Evolutionary conservation across 2,888 invertebrate species (phyloP).

Genomic region (Mimumesa dahlbomi): DNA sequence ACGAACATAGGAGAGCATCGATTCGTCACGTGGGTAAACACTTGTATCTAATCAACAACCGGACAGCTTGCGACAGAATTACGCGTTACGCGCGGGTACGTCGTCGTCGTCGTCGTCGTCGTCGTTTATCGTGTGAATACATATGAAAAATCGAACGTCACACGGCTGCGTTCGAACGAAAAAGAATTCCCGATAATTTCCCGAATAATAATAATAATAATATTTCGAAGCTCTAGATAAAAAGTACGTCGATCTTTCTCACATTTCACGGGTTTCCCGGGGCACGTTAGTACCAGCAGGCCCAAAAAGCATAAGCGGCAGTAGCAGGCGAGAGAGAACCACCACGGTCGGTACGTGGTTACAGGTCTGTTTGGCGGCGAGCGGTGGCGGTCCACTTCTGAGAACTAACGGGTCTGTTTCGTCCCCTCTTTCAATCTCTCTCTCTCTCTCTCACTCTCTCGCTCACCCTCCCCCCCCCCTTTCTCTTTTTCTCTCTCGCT

Average conservation of each 20-base stretch:
- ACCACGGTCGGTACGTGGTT: slow-evolving; percentile 66
- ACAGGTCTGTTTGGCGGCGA: slow-evolving; percentile 77
- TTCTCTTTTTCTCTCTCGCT: slow-evolving; percentile 22
- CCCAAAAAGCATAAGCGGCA: slow-evolving; percentile 36
- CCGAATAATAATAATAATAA: no score
- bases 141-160: slow-evolving; percentile 12
- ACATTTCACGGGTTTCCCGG: slow-evolving; percentile 31
- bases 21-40: slow-evolving; percentile 50
- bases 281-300: slow-evolving; percentile 38
- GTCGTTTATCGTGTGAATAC: slow-evolving; percentile 30
- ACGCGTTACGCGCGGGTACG: slow-evolving; percentile 7
- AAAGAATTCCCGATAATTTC: background rate
- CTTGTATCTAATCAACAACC: slow-evolving; percentile 52
- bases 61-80: slow-evolving; percentile 47
- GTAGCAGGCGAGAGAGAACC: slow-evolving; percentile 48
- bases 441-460: slow-evolving; percentile 14
- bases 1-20: slow-evolving; percentile 48
- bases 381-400: slow-evolving; percentile 74
- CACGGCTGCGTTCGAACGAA: no score
- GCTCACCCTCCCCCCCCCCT: slow-evolving; percentile 6
- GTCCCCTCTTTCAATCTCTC: slow-evolving; percentile 33
- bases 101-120: no score
- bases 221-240: slow-evolving; percentile 1
- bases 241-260: slow-evolving; percentile 17
- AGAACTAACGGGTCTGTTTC: slow-evolving; percentile 78